phyloP scores from a whole-genome alignment of 2,113 vertebrate species.

The Parus major region DNA sequence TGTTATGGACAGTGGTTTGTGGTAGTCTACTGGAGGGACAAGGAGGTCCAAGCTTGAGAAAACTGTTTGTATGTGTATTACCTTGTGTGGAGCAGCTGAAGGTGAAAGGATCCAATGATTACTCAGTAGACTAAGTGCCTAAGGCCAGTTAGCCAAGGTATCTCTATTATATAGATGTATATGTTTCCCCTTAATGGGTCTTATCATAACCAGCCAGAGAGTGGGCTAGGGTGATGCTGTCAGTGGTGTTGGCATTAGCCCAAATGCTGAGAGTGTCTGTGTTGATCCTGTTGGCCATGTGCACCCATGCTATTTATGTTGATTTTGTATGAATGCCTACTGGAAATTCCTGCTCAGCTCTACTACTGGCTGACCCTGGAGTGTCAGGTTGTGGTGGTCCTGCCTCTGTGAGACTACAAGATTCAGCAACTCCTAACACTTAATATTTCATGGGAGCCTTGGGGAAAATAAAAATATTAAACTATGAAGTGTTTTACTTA shows the following conservation, averaged over 20 bases:
- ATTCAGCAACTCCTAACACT: background rate
- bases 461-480: background rate
- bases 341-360: background rate
- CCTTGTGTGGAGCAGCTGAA: background rate
- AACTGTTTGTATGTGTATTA: background rate
- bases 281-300: background rate
- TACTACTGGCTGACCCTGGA: background rate
- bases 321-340: background rate
- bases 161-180: too few species aligned
- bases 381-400: rapidly evolving
- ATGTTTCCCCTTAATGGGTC: background rate
- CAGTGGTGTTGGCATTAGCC: background rate
- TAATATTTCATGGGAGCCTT: background rate
- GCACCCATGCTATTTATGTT: rapidly evolving
- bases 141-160: background rate
- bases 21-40: background rate
- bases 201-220: background rate
- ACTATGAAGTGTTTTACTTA: background rate
- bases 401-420: background rate
- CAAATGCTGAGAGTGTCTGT: background rate
- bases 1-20: rapidly evolving
- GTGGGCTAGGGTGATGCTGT: background rate
- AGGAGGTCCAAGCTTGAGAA: background rate
- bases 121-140: background rate
- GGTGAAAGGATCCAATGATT: background rate